Evolutionary conservation across 2,113 vertebrate genomes (phyloP).

Genomic region (Dasyurus viverrinus): DNA sequence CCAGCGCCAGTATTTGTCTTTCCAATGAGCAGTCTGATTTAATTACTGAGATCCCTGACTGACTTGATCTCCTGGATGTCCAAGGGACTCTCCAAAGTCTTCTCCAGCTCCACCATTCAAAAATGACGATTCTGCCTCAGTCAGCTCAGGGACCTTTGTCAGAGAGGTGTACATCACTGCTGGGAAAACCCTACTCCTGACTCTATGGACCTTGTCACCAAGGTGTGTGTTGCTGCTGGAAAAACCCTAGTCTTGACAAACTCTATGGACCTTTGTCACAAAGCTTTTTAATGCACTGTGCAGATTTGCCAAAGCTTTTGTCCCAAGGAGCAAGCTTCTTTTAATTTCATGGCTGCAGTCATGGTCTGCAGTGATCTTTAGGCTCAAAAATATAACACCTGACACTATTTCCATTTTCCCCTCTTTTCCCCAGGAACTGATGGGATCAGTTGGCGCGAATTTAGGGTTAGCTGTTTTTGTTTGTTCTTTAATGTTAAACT

Average conservation of each 20-base stretch:
- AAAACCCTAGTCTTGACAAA: not conserved
- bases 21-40: not conserved
- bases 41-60: not conserved
- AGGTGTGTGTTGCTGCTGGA: not conserved
- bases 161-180: too few species aligned
- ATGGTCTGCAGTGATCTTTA: not conserved
- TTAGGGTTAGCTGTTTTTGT: not conserved
- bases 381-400: not conserved
- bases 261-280: not conserved
- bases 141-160: not conserved
- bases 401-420: not conserved
- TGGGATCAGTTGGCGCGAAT: too few species aligned
- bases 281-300: not conserved
- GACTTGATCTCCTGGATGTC: not conserved
- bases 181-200: too few species aligned
- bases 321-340: not conserved
- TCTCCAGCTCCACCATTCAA: not conserved
- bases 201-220: too few species aligned
- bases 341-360: not conserved
- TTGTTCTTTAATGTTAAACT: not conserved
- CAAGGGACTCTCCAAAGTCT: not conserved
- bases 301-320: not conserved
- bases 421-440: not conserved
- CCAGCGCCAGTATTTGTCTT: not conserved
- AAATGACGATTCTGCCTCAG: accelerated